A percentile compares a stretch with the other conserved stretches of the same genome.
These are phyloP conservation scores for Zaprionus tsacasi DNA, from an alignment of 1,140 invertebrate genomes.

Conservation along the genomic window DNA sequence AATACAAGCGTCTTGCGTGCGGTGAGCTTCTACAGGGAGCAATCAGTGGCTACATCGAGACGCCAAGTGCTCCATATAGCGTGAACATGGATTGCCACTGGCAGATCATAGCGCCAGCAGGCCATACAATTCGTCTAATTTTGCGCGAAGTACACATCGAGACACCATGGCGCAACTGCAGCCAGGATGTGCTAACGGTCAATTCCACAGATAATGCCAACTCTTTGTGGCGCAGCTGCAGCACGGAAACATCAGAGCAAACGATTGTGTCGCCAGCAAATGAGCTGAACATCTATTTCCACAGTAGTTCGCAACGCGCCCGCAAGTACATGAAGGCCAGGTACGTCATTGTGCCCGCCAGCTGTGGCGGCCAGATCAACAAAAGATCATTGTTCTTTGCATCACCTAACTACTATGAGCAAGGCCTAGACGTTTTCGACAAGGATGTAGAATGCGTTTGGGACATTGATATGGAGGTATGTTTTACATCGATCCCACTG, in stretches of 20 bases:
- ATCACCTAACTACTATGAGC: slow-evolving; percentile 92
- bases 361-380: slow-evolving; percentile 90
- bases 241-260: slow-evolving; percentile 41
- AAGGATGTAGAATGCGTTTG: slow-evolving; percentile 91
- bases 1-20: slow-evolving; percentile 85
- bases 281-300: slow-evolving; percentile 89
- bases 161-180: slow-evolving; percentile 52
- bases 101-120: slow-evolving; percentile 88
- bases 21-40: slow-evolving; percentile 25
- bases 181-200: slow-evolving; percentile 41
- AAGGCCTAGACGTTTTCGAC: slow-evolving; percentile 84
- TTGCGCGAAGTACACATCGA: slow-evolving; percentile 87
- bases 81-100: slow-evolving; percentile 89
- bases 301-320: slow-evolving; percentile 88
- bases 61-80: slow-evolving; percentile 86
- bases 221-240: slow-evolving; percentile 55
- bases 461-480: slow-evolving; percentile 89
- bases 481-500: neutral
- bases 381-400: slow-evolving; percentile 88
- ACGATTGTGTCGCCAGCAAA: slow-evolving; percentile 88
- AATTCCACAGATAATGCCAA: slow-evolving; percentile 23
- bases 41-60: slow-evolving; percentile 47
- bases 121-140: slow-evolving; percentile 85
- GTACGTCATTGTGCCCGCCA: slow-evolving; percentile 45
- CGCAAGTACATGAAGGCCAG: slow-evolving; percentile 86